Evolutionary conservation across 2,888 invertebrate species (phyloP).

Genomic region (Drosophila prolongata): DNA sequence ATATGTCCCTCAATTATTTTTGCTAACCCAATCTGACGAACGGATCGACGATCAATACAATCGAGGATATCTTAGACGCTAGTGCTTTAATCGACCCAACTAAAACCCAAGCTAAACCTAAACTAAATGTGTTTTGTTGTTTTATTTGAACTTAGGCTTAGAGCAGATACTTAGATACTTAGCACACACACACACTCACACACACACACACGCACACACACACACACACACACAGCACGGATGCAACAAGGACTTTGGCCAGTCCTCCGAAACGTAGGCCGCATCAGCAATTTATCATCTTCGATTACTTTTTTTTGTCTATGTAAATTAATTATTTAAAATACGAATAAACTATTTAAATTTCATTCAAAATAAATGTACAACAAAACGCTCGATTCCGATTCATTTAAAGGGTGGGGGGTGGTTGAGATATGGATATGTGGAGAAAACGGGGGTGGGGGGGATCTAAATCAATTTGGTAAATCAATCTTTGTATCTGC

Average conservation of each 20-base stretch:
- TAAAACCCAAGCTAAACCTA: slow-evolving; percentile 31
- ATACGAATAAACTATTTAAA: slow-evolving; percentile 63
- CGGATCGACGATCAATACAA: neutral
- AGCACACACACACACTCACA: slow-evolving; percentile 39
- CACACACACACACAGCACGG: slow-evolving; percentile 11
- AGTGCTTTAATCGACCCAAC: slow-evolving; percentile 45
- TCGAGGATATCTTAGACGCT: slow-evolving; percentile 36
- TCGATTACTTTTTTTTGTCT: slow-evolving; percentile 54
- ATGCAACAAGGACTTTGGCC: slow-evolving; percentile 15
- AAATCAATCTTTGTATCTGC: slow-evolving; percentile 40
- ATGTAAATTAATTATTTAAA: slow-evolving; percentile 72
- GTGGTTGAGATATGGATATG: neutral
- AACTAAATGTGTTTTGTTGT: slow-evolving; percentile 63
- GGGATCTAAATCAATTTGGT: slow-evolving; percentile 27
- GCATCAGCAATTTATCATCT: slow-evolving; percentile 46
- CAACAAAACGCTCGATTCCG: slow-evolving; percentile 45
- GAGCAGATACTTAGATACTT: slow-evolving; percentile 49
- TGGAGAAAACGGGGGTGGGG: neutral
- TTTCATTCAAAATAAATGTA: slow-evolving; percentile 77
- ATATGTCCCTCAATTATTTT: slow-evolving; percentile 31
- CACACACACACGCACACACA: slow-evolving; percentile 6
- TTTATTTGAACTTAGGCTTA: slow-evolving; percentile 58
- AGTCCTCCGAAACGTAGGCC: slow-evolving; percentile 16
- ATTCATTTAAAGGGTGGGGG: neutral
- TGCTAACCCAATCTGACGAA: slow-evolving; percentile 10